Evolutionary conservation across 2,113 vertebrate species (phyloP), one percentile per base, ranked within the genome.

Genomic region (Syngnathus typhle): DNA sequence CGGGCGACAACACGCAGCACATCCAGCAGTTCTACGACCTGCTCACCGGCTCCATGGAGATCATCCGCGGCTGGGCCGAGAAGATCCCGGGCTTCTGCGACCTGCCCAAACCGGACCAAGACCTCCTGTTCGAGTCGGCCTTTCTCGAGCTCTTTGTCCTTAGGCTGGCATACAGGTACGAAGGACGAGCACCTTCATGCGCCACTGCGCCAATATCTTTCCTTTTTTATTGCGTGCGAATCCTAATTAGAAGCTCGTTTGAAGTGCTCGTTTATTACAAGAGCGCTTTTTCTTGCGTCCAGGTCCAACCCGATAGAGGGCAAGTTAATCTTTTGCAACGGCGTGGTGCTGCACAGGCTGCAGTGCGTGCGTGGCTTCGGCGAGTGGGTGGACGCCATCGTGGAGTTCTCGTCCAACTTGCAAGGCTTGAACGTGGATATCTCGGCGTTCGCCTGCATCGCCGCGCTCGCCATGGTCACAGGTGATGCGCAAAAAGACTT

Each of bases 1-100:
- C 91, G 80, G 96, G 95, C 70, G 96, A 98, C 74, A 96, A 98
- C 92, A 98, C 96, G 46, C 96, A 98, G 86, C 96, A 98, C 80
- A 98, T 99, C 90, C 97, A 99, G 90, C 97, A 98, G 87, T 99
- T 99, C 93, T 99, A 99, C 41, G 97, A 99, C 84, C 95, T 99
- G 61, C 82, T 99, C 77, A 99, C 96, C 71, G 97, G 96, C 85
- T 99, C 96, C 91, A 99, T 99, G 97, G 97, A 99, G 92, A 98
- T 99, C 90, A 99, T 99, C 89, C 93, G 96, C 64, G 94, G 95
- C 5, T 99, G 97, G 97, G 97, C 96, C 0, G 96, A 99, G 71
- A 98, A 98, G 82, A 98, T 99, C 52, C 97, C 97, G 0, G 93
- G 95, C 51, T 98, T 98, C 60, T 91, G 90, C 11, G 96, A 99